A percentile compares a stretch with the other conserved stretches of the same genome.
phyloP scores from a whole-genome alignment of 2,113 vertebrate genomes.

The Vulpes ferrilata region DNA sequence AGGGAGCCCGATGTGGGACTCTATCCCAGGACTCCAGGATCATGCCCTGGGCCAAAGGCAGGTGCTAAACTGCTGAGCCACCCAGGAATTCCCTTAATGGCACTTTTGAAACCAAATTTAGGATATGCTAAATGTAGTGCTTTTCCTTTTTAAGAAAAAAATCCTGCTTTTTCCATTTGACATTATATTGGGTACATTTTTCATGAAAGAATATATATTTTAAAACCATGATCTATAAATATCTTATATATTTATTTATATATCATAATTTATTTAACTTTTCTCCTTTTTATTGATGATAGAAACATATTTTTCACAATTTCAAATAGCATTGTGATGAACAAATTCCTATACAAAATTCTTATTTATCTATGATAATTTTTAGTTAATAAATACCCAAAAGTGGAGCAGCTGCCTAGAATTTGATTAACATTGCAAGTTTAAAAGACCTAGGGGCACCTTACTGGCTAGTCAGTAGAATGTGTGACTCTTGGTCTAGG shows the following conservation, averaged over 20 bases:
- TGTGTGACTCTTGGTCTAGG: background rate
- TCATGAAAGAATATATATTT: background rate
- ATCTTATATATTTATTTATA: background rate
- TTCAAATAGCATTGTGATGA: background rate
- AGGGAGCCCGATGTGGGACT: too few species aligned
- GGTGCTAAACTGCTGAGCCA: too few species aligned
- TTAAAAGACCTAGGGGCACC: background rate
- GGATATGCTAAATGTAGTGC: background rate
- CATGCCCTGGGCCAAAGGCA: too few species aligned
- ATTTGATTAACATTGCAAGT: background rate
- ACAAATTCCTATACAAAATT: background rate
- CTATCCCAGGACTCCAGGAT: too few species aligned
- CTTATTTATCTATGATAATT: background rate
- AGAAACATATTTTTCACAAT: background rate
- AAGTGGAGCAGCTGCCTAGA: background rate
- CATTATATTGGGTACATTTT: background rate
- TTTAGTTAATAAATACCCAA: background rate
- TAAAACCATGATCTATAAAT: background rate
- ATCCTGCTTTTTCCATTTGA: background rate
- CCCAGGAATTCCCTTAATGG: too few species aligned
- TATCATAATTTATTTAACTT: background rate
- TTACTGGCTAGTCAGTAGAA: background rate
- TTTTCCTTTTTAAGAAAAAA: background rate
- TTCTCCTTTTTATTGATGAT: background rate
- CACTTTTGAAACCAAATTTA: conserved; percentile 3